These are phyloP conservation scores for Scelioninae gen. 1 DNA, from an alignment of 2,888 invertebrate genomes.

Conservation along the genomic window DNA sequence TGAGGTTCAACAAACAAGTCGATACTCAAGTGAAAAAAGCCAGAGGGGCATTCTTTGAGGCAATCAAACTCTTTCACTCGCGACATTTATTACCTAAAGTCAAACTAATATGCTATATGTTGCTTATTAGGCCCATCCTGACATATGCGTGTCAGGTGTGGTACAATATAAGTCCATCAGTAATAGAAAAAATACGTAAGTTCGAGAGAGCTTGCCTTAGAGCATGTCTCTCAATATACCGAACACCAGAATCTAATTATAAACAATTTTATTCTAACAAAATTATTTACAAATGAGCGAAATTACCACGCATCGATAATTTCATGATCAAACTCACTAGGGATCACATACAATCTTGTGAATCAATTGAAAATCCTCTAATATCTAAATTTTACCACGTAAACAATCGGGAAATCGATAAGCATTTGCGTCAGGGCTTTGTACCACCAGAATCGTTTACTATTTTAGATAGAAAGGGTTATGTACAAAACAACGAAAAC, in stretches of 20 bases:
- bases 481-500: conserved; percentile 18
- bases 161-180: conserved; percentile 45
- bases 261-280: no score
- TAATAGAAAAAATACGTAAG: conserved; percentile 58
- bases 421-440: neutral
- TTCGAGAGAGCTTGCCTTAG: no score
- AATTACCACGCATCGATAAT: conserved; percentile 48
- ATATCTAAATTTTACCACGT: neutral
- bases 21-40: neutral
- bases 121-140: conserved; percentile 40
- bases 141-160: conserved; percentile 51
- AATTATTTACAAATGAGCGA: conserved; percentile 40
- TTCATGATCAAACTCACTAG: no score
- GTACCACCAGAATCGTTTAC: conserved; percentile 16
- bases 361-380: neutral
- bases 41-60: neutral
- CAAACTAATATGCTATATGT: no score
- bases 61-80: neutral
- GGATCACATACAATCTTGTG: conserved; percentile 11
- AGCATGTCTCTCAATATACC: conserved; percentile 6
- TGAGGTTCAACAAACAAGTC: neutral
- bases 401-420: neutral
- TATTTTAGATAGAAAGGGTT: neutral
- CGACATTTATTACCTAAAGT: neutral
- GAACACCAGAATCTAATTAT: conserved; percentile 23